Evolutionary conservation across 2,888 invertebrate genomes (phyloP).

Genomic region (Torymus aiolomorphi): DNA sequence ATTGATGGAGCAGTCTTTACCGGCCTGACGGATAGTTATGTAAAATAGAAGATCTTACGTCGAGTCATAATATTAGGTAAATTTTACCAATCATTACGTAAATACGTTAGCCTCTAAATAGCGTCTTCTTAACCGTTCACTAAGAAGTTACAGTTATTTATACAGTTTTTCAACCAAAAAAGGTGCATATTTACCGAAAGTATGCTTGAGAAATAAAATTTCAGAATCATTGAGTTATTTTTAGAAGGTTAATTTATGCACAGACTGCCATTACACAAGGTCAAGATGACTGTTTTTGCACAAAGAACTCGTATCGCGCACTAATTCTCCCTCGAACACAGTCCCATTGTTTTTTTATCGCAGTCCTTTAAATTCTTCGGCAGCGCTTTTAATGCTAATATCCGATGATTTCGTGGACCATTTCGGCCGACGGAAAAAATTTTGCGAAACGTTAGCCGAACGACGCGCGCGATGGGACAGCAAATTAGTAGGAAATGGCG

Average conservation of each 20-base stretch:
- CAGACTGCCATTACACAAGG: conserved; percentile 26
- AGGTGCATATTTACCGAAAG: neutral
- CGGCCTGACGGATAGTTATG: conserved; percentile 65
- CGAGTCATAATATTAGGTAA: conserved; percentile 68
- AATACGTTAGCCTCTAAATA: conserved; percentile 5
- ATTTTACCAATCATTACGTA: conserved; percentile 66
- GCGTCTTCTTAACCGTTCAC: too few relatives aligned
- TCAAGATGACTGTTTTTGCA: conserved; percentile 50
- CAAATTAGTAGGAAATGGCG: conserved; percentile 18
- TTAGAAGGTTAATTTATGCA: conserved; percentile 37
- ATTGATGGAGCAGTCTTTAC: conserved; percentile 64
- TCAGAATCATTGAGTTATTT: conserved; percentile 15
- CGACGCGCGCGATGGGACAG: neutral
- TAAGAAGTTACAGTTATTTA: too few relatives aligned
- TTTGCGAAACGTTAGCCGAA: conserved; percentile 34
- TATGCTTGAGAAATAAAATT: conserved; percentile 15
- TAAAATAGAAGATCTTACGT: conserved; percentile 62
- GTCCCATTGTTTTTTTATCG: conserved; percentile 64
- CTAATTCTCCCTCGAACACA: conserved; percentile 29
- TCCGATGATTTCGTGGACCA: conserved; percentile 68
- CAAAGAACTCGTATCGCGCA: conserved; percentile 65
- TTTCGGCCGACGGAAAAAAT: conserved; percentile 58
- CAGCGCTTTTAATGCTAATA: conserved; percentile 71
- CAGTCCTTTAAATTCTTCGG: conserved; percentile 62
- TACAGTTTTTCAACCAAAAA: neutral